Evolutionary conservation across 2,888 invertebrate genomes (phyloP).

Genomic region (Dichetophora obliterata): DNA sequence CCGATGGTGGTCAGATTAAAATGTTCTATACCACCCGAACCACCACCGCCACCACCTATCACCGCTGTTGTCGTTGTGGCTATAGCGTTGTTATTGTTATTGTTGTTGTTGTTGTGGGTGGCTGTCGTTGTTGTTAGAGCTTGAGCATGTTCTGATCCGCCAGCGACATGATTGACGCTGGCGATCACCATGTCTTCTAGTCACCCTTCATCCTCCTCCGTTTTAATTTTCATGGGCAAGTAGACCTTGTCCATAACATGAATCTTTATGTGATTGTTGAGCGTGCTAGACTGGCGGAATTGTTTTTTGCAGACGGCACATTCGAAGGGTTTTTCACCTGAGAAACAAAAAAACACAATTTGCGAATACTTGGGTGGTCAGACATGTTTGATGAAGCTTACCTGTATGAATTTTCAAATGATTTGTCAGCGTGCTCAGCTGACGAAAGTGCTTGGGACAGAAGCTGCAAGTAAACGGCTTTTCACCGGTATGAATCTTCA

Average conservation of each 20-base stretch:
- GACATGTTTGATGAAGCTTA: conserved; percentile 23
- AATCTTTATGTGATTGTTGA: conserved; percentile 70
- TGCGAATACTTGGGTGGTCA: too few species aligned
- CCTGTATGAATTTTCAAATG: conserved; percentile 70
- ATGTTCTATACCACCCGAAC: conserved; percentile 52
- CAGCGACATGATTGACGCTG: conserved; percentile 54
- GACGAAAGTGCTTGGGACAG: conserved; percentile 70
- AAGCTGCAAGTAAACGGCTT: conserved; percentile 69
- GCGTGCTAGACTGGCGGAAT: conserved; percentile 70
- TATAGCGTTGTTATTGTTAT: conserved; percentile 52
- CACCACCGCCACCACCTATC: conserved; percentile 27
- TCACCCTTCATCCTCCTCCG: conserved; percentile 69
- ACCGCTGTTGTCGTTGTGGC: conserved; percentile 52
- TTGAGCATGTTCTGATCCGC: conserved; percentile 48
- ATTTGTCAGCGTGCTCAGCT: conserved; percentile 69
- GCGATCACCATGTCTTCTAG: conserved; percentile 69
- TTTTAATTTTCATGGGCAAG: conserved; percentile 69
- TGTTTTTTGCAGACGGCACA: conserved; percentile 70
- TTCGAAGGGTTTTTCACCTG: conserved; percentile 70
- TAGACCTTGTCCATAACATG: conserved; percentile 70
- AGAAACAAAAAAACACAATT: conserved; percentile 10
- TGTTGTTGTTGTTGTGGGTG: conserved; percentile 50
- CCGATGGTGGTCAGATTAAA: conserved; percentile 61
- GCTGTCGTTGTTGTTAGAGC: conserved; percentile 52
- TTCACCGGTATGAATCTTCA: conserved; percentile 70